Base-by-base conservation (phyloP, 2,797 vertebrate genomes). In the Sorex maritimensis region DNA sequence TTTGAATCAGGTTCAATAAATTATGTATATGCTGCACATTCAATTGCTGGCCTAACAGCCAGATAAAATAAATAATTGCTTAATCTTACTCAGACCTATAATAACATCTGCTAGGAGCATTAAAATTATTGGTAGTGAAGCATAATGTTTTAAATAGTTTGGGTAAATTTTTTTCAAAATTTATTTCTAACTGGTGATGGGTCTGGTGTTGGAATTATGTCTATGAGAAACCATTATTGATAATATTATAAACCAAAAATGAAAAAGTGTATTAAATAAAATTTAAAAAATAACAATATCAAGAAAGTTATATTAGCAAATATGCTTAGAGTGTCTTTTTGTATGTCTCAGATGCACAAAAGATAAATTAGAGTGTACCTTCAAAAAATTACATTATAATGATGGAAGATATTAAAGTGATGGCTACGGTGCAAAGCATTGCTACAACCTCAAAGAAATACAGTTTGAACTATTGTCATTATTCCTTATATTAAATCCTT, bases 1-100 rank as follows among this genome's bases (percentile, higher is more conserved):
- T 95, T 93, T 96, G 69, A 95, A 86, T 8, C 86, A 71, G 46
- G 21, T 69, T 94, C 83, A 94, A 91, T 91, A 95, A 96, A 88
- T 94, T 95, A 92, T 85, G 52, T 88, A 75, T 69, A 90, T 93
- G 81, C 71, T n/a, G 79, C 81, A 94, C 6, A 95, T 74, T 44
- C 21, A 95, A 91, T 79, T 88, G 15, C 73, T 96, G 92, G 67
- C 19, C 49, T 90, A 97, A 96, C 30, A 81, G 95, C 85, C 67
- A 92, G 61, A 68, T 94, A 95, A 96, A 96, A 96, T 88, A 80
- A 95, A 74, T 93, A 92, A 80, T 55, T 88, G 49, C 4, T 71
- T 84, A 94, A 86, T 92, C 67, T 46, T 94, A 23, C 23, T 82
- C 21, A 95, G 80, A 46, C 58, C 90, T 68, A 10, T 90, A 95